Percentiles rank a stretch among this genome's conserved stretches.
These are phyloP conservation scores for Zaprionus taronus DNA, from an alignment of 1,140 invertebrate species.

Conservation along the genomic window DNA sequence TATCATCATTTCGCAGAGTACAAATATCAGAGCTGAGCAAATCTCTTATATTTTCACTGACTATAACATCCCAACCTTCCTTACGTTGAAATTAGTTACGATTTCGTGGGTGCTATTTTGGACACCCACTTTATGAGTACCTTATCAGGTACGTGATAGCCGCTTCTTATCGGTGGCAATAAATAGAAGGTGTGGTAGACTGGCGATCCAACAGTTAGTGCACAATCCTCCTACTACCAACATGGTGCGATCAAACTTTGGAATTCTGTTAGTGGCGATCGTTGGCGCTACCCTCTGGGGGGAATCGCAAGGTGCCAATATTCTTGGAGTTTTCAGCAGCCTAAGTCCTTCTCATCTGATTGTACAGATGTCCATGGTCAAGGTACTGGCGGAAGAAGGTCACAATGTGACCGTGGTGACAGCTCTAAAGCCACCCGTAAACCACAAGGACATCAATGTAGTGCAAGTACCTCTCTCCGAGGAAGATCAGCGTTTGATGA, in stretches of 20 bases:
- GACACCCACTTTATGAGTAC: neutral
- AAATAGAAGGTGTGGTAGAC: neutral
- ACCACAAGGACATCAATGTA: constrained; percentile 50
- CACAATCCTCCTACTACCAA: neutral
- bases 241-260: constrained; percentile 33
- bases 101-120: neutral
- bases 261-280: constrained; percentile 22
- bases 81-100: neutral
- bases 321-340: constrained; percentile 69
- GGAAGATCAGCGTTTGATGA: constrained; percentile 24
- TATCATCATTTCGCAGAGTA: neutral
- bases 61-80: constrained; percentile 2
- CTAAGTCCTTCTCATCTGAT: constrained; percentile 75
- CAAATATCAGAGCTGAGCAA: neutral
- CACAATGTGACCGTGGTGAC: constrained; percentile 77
- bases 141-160: neutral
- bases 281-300: constrained; percentile 2
- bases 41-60: neutral
- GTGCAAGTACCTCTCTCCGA: constrained; percentile 46
- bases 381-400: constrained; percentile 62
- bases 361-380: constrained; percentile 68
- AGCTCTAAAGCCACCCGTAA: constrained; percentile 48
- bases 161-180: constrained; percentile 12
- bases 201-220: neutral
- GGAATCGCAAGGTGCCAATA: constrained; percentile 56